Percentiles rank a stretch among this genome's conserved stretches.
These are phyloP conservation scores for Lycaena phlaeas DNA, from an alignment of 2,888 invertebrate species.

Conservation along the genomic window DNA sequence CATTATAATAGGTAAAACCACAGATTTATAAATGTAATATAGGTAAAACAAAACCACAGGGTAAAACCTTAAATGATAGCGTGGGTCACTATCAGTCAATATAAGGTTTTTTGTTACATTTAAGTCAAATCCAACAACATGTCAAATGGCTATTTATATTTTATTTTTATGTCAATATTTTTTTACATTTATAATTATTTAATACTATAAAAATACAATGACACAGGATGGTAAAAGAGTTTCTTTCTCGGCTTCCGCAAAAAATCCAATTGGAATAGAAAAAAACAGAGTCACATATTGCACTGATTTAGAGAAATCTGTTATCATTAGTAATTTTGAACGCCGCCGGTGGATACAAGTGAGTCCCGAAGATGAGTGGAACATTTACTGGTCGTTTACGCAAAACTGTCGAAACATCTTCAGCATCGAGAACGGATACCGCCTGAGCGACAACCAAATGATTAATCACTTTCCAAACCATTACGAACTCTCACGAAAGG, in stretches of 20 bases:
- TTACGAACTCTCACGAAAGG: conserved; percentile 95
- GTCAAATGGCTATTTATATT: too few species aligned
- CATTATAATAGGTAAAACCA: too few species aligned
- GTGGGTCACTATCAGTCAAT: too few species aligned
- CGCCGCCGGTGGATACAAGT: conserved; percentile 88
- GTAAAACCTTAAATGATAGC: too few species aligned
- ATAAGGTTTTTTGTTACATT: too few species aligned
- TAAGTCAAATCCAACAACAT: too few species aligned
- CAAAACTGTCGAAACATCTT: conserved; percentile 92
- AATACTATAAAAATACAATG: background rate
- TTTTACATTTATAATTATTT: background rate
- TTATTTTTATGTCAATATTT: too few species aligned
- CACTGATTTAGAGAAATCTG: conserved; percentile 91
- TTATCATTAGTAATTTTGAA: conserved; percentile 90
- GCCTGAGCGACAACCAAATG: conserved; percentile 93
- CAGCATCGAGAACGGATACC: conserved; percentile 92
- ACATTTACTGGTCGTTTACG: conserved; percentile 96
- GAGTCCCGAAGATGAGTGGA: conserved; percentile 93
- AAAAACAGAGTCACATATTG: conserved; percentile 30
- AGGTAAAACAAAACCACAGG: too few species aligned
- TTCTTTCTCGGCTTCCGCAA: background rate
- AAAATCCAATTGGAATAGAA: conserved; percentile 10
- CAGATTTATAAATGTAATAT: too few species aligned
- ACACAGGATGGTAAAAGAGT: conserved; percentile 5
- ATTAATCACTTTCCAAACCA: conserved; percentile 98